Percentiles rank a stretch among this genome's conserved stretches.
phyloP scores from a whole-genome alignment of 1,140 invertebrate genomes.

The Chironomus tepperi region DNA sequence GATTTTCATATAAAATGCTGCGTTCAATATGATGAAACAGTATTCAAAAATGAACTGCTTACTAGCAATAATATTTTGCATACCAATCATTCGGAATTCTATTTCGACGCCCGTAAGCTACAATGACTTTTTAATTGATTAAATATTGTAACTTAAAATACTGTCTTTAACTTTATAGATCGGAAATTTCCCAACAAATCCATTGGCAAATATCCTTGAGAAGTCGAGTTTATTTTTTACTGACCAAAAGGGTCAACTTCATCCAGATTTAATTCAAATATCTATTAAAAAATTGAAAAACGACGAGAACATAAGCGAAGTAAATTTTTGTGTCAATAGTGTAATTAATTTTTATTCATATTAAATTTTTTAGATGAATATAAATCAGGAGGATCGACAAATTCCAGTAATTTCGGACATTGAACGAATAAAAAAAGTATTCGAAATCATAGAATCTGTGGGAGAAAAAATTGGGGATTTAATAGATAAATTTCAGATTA shows the following conservation, averaged over 20 bases:
- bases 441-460: not conserved
- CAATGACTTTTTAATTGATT: no score
- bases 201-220: no score
- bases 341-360: not conserved
- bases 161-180: no score
- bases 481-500: not conserved
- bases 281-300: not conserved
- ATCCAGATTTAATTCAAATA: not conserved
- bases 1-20: no score
- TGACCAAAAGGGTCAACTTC: not conserved
- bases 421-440: not conserved
- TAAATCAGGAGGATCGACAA: not conserved
- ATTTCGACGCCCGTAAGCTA: no score
- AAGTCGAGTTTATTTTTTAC: no score
- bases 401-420: conserved; percentile 7
- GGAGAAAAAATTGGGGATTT: not conserved
- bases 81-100: no score
- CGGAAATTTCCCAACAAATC: no score
- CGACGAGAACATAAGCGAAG: not conserved
- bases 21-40: no score
- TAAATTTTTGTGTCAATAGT: not conserved
- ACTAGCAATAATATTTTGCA: no score
- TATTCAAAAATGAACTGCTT: no score
- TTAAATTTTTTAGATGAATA: not conserved
- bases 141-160: no score